Base-by-base conservation (phyloP, 1,140 invertebrate species). In the Alviniconcha marisindica region DNA sequence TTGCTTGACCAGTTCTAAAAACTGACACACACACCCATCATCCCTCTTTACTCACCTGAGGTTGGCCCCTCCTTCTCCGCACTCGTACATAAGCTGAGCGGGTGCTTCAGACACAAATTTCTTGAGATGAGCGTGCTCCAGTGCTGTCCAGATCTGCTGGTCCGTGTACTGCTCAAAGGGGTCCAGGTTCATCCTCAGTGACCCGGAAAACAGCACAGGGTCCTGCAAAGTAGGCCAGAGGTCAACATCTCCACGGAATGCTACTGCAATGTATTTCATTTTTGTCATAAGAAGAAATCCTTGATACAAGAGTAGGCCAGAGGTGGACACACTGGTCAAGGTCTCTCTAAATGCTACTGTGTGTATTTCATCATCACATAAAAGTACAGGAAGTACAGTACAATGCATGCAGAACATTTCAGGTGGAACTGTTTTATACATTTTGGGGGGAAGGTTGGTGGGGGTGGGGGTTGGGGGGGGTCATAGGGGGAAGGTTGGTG, bases 191-290 rank as follows among this genome's bases (percentile, higher is more conserved):
- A 95, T 96, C 31, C 97, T 94, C 83, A 98, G 91, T 5, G 86
- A 95, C 0, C 96, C 97, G 0, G 96, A 96, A 91, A 98, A 98
- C 1, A 98, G 91, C n/a, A 98, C 95, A 0, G 97, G 97, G 74
- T 95, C 94, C 90, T 92, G 77, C 56, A 90, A 78, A 42, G 0
- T 24, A 48, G 81, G 2, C 5, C 7, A 33, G 31, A 71, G 33
- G 60, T 2, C 24, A 36, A 10, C 1, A 66, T n/a, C 60, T 28
- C 28, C 15, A 66, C 15, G 0, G 12, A 71, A 10, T 1, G 31
- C 24, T 0, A 60, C 18, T 2, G 28, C n/a, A 7, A 60, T 24
- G 7, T n/a, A 0, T n/a, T n/a, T 1, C 24, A 60, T 60, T n/a
- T n/a, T n/a, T 4, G 28, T 60, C 4, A 60, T 60, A 0, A 60